Evolutionary conservation across 2,113 vertebrate genomes (phyloP).

Genomic region (Eolophus roseicapilla): DNA sequence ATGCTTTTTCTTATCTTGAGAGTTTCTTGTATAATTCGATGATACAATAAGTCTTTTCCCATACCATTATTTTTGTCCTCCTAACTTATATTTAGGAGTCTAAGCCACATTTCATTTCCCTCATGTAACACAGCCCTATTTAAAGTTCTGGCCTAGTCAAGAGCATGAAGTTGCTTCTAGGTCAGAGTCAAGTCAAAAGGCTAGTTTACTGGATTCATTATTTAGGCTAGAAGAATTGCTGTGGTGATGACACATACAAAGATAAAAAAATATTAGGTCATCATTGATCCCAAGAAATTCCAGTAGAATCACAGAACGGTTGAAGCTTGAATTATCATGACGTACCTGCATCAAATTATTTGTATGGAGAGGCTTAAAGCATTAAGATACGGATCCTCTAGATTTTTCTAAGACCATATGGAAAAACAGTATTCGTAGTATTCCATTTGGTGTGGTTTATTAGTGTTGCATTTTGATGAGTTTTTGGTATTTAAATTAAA

Average conservation of each 20-base stretch:
- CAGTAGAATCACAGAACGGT: not conserved
- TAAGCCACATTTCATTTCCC: not conserved
- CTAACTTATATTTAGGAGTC: not conserved
- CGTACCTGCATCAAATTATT: not conserved
- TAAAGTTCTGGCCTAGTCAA: slow-evolving; percentile 4
- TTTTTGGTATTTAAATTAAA: not conserved
- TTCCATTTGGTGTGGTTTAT: not conserved
- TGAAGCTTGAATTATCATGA: not conserved
- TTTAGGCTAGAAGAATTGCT: slow-evolving; percentile 15
- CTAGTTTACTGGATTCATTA: not conserved
- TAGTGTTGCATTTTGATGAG: not conserved
- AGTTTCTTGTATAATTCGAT: not conserved
- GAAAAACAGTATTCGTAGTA: not conserved
- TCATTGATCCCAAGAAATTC: not conserved
- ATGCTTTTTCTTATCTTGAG: not conserved
- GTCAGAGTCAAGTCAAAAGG: not conserved
- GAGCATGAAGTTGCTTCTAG: not conserved
- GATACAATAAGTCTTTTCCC: not conserved
- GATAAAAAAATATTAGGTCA: not conserved
- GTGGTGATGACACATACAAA: not conserved
- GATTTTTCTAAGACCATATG: not conserved
- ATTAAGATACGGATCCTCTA: not conserved
- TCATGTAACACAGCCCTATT: not conserved
- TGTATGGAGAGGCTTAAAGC: not conserved
- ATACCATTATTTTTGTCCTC: not conserved